Evolutionary conservation across 2,113 vertebrate genomes (phyloP).

Genomic region (Morone saxatilis): DNA sequence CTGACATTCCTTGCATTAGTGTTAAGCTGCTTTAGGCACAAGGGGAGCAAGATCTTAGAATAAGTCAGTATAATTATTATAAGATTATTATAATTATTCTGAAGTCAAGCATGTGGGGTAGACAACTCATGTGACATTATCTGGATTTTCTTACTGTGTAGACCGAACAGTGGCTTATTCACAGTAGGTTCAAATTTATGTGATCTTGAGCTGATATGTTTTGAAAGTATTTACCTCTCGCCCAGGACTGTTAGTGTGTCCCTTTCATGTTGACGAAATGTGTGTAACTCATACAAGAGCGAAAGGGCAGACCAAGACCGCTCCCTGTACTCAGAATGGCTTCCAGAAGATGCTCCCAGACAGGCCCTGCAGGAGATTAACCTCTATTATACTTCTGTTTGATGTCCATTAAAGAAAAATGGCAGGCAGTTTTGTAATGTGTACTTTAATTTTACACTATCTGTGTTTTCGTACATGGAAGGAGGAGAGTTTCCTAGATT

Average conservation of each 20-base stretch:
- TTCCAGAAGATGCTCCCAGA: conserved; percentile 32
- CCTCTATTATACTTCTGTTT: neutral
- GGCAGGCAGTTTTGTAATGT: neutral
- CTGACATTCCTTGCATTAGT: neutral
- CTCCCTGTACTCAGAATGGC: conserved; percentile 40
- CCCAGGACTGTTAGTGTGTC: conserved; percentile 63
- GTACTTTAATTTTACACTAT: neutral
- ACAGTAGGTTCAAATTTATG: neutral
- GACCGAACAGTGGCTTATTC: neutral
- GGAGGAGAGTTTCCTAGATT: neutral
- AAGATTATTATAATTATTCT: neutral
- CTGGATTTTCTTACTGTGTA: neutral
- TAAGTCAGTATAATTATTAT: neutral
- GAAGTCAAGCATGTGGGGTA: neutral
- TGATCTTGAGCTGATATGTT: neutral
- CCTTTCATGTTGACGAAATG: conserved; percentile 69
- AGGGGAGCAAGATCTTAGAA: neutral
- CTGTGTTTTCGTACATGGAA: neutral
- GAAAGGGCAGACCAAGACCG: conserved; percentile 77
- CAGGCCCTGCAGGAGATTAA: conserved; percentile 47
- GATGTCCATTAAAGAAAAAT: neutral
- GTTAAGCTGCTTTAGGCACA: neutral
- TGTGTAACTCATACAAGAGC: conserved; percentile 74
- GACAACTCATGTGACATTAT: neutral
- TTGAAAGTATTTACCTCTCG: conserved; percentile 70